phyloP scores from a whole-genome alignment of 2,888 invertebrate species.

The Atethmia centrago region DNA sequence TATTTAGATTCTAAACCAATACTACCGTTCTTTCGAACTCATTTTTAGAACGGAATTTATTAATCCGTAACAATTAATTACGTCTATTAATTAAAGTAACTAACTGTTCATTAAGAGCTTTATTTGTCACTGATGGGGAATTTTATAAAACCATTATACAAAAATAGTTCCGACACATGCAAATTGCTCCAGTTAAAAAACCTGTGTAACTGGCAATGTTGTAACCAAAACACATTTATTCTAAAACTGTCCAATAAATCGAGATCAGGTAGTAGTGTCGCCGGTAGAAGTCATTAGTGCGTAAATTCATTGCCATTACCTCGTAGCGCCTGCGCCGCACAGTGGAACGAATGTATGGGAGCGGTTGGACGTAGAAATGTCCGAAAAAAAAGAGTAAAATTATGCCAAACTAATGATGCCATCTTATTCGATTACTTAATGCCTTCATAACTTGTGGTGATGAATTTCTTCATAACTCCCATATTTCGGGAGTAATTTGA shows the following conservation, averaged over 20 bases:
- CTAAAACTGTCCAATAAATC: constrained; percentile 62
- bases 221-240: constrained; percentile 41
- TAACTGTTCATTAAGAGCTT: constrained; percentile 47
- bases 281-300: constrained; percentile 71
- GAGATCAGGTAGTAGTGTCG: constrained; percentile 66
- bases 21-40: constrained; percentile 48
- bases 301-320: constrained; percentile 75
- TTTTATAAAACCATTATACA: constrained; percentile 30
- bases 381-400: too few species aligned
- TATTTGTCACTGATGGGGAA: constrained; percentile 8
- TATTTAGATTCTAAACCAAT: constrained; percentile 60
- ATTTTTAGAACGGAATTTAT: constrained; percentile 28
- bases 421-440: too few species aligned
- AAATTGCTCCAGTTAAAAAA: constrained; percentile 52
- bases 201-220: constrained; percentile 23
- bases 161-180: constrained; percentile 14
- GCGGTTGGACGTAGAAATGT: too few species aligned
- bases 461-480: too few species aligned
- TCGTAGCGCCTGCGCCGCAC: constrained; percentile 69
- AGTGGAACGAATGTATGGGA: too few species aligned
- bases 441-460: too few species aligned
- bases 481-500: too few species aligned
- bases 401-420: too few species aligned
- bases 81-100: constrained; percentile 29
- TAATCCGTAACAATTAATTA: constrained; percentile 33